Evolutionary conservation across 1,140 invertebrate genomes (phyloP), one percentile per base, ranked within the genome.

Genomic region (Vollenhovia emeryi): DNA sequence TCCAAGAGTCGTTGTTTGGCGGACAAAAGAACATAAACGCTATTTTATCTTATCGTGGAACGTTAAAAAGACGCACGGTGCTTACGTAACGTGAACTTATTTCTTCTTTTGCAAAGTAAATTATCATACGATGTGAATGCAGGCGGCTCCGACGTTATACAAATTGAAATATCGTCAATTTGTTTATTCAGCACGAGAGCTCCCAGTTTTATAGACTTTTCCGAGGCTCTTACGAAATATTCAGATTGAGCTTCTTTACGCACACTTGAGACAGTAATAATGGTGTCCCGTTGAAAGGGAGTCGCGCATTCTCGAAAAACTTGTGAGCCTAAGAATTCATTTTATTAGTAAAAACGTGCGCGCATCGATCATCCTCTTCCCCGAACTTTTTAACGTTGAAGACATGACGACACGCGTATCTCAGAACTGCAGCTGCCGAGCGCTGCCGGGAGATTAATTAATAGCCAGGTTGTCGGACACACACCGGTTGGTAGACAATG

Each of bases 61-160:
- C 40, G 36, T 71, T 45, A 57, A 71, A 71, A 59, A 71, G 30
- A 52, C 48, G 48, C 24, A 71, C 2, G 52, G 4, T 33, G 27
- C 68, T 82, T 82, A 82, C 13, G 27, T 45, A 73, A 82, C 18
- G 15, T 33, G 36, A 82, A 45, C 66, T 82, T 82, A 18, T 73
- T 66, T 66, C 36, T 27, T 64, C 66, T 60, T 40, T 82, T 59
- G n/a, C 36, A 59, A 45, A 82, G n/a, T 33, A 43, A 80, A 80
- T 80, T 69, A 71, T 57, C 13, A 57, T 24, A 13, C 13, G 40
- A n/a, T 21, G 30, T 9, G 36, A 68, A 40, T 24, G 24, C 3
- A 15, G 27, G 6, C 18, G 33, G 18, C 24, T 27, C 33, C n/a
- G 5, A 24, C n/a, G 13, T 27, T 4, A 69, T 55, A 55, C 71